Conservation (phyloP, 2,797 vertebrate species). For the Ibycter americanus region DNA sequence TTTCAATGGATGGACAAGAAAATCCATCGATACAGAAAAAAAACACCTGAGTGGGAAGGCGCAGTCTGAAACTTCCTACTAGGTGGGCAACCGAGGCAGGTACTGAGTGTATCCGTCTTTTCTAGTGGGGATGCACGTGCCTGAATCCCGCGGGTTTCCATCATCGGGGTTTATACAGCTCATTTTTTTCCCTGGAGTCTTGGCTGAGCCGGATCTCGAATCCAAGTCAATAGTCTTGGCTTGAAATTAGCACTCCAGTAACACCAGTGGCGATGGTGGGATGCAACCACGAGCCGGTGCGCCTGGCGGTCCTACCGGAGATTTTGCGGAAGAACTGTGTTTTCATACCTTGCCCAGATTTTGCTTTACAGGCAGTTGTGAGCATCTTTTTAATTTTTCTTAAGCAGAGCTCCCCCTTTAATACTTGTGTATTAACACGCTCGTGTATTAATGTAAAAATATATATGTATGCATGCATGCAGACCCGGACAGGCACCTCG, state of each 20-base stretch:
- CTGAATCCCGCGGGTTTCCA: not conserved
- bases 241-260: not conserved
- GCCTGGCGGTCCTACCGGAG: not conserved
- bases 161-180: rapidly evolving
- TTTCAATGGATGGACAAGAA: not conserved
- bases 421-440: rapidly evolving
- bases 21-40: not conserved
- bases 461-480: rapidly evolving
- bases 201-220: not conserved
- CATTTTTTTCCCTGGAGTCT: not conserved
- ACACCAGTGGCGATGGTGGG: not conserved
- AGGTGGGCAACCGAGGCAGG: not conserved
- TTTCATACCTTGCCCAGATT: not conserved
- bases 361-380: not conserved
- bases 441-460: rapidly evolving
- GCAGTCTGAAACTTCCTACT: not conserved
- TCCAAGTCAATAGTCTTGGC: not conserved
- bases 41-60: not conserved
- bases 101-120: not conserved
- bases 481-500: not conserved
- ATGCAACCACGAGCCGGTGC: rapidly evolving
- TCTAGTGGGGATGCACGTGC: not conserved
- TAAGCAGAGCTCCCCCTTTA: not conserved
- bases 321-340: not conserved
- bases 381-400: not conserved